phyloP scores from a whole-genome alignment of 2,113 vertebrate genomes.

The Rhodinocichla rosea region DNA sequence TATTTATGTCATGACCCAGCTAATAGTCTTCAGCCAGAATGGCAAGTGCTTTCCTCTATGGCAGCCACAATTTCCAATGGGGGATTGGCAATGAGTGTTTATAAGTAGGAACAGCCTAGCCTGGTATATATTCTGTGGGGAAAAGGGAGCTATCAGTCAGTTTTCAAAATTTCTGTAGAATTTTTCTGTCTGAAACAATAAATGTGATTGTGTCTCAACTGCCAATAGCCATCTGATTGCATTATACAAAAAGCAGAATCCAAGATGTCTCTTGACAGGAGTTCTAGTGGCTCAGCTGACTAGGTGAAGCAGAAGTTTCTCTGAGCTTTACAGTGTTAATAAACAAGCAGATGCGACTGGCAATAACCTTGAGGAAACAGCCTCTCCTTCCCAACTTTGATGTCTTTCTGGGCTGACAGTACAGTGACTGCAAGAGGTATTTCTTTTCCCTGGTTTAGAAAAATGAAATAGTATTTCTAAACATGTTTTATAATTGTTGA shows the following conservation, averaged over 20 bases:
- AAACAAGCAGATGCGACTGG: not conserved
- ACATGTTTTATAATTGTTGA: not conserved
- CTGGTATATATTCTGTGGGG: not conserved
- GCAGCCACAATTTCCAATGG: not conserved
- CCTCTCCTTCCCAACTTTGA: not conserved
- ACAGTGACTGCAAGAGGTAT: not conserved
- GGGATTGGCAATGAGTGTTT: not conserved
- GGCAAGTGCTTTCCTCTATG: not conserved
- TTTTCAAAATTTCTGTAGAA: not conserved
- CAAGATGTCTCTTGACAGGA: not conserved
- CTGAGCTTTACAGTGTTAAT: not conserved
- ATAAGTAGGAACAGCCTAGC: not conserved
- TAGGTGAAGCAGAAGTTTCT: not conserved
- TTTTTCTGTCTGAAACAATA: not conserved
- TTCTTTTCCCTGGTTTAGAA: not conserved
- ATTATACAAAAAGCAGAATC: not conserved
- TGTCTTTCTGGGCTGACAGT: not conserved
- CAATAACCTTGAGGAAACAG: not conserved
- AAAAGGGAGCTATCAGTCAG: not conserved
- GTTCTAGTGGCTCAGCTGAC: fast-evolving
- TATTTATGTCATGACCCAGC: not conserved
- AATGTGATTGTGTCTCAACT: not conserved
- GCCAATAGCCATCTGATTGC: not conserved
- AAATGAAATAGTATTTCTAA: not conserved
- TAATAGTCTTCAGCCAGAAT: not conserved